A percentile compares a stretch with the other conserved stretches of the same genome.
Evolutionary conservation across 53 echinoderm and acorn worm species (phyloP).

Genomic region (Patiria pectinifera): DNA sequence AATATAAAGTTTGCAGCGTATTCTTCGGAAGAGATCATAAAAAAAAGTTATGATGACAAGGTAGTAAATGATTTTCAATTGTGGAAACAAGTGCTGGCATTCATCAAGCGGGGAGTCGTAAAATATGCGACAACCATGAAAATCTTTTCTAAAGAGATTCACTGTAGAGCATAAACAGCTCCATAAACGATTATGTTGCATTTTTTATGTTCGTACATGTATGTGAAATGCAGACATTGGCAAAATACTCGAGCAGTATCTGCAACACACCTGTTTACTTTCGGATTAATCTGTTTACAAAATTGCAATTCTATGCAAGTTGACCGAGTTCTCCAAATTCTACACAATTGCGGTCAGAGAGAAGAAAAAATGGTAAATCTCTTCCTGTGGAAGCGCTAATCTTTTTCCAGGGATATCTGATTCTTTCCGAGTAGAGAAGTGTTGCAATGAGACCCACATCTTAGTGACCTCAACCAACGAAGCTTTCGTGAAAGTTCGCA

Average conservation of each 20-base stretch:
- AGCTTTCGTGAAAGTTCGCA: not conserved
- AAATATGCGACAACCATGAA: not conserved
- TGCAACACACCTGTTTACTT: too few species aligned
- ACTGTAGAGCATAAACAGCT: not conserved
- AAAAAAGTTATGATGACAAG: not conserved
- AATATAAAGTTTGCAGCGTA: not conserved
- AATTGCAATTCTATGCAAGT: not conserved
- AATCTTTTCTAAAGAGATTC: not conserved
- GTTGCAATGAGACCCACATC: not conserved
- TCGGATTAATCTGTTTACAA: not conserved
- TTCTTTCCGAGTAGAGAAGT: not conserved
- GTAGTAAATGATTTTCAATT: not conserved
- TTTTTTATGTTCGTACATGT: too few species aligned
- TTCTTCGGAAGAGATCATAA: not conserved
- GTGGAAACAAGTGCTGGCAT: not conserved
- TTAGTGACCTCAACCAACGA: not conserved
- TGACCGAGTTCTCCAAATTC: not conserved
- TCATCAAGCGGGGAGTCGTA: not conserved
- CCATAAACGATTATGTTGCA: not conserved
- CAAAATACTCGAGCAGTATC: not conserved
- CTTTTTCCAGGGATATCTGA: not conserved
- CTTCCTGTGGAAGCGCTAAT: not conserved
- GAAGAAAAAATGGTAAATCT: not conserved
- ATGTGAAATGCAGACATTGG: not conserved
- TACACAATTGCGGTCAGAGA: not conserved